Evolutionary conservation across 37 sponge, comb jelly and placozoan genomes (phyloP).

Genomic region (Oopsacas minuta): DNA sequence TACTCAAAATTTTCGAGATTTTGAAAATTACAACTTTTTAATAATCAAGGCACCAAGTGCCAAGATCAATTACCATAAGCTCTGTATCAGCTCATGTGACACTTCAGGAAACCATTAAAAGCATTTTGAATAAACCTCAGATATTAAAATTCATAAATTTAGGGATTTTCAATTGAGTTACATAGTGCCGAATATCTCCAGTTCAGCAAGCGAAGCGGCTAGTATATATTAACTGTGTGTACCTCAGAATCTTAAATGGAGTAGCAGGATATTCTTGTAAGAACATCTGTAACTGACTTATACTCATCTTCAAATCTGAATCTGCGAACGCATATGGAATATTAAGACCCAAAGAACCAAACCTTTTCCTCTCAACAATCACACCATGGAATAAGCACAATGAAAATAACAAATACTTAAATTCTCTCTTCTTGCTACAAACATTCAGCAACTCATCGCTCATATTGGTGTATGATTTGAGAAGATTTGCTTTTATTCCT

Average conservation of each 20-base stretch:
- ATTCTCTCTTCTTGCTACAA: neutral
- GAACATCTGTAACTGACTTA: constrained; percentile 32
- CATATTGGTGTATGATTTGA: constrained; percentile 25
- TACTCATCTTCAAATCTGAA: constrained; percentile 34
- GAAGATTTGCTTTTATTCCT: constrained; percentile 35
- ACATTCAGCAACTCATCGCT: constrained; percentile 8
- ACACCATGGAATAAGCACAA: constrained; percentile 46
- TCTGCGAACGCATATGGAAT: constrained; percentile 52
- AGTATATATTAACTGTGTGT: neutral
- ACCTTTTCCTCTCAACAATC: constrained; percentile 32
- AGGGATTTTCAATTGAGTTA: too few species aligned
- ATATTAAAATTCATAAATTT: too few species aligned
- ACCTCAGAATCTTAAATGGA: neutral
- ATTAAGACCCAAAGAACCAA: constrained; percentile 41
- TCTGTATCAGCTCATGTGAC: too few species aligned
- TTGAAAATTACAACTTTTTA: too few species aligned
- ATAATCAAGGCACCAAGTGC: too few species aligned
- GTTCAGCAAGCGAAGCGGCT: too few species aligned
- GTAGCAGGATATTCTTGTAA: neutral
- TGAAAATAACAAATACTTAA: neutral
- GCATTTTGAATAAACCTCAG: too few species aligned
- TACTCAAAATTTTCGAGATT: too few species aligned
- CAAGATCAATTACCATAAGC: too few species aligned
- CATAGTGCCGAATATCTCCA: too few species aligned
- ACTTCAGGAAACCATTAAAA: too few species aligned